Conservation (phyloP, 2,797 vertebrate species). For the Argentina silus region DNA sequence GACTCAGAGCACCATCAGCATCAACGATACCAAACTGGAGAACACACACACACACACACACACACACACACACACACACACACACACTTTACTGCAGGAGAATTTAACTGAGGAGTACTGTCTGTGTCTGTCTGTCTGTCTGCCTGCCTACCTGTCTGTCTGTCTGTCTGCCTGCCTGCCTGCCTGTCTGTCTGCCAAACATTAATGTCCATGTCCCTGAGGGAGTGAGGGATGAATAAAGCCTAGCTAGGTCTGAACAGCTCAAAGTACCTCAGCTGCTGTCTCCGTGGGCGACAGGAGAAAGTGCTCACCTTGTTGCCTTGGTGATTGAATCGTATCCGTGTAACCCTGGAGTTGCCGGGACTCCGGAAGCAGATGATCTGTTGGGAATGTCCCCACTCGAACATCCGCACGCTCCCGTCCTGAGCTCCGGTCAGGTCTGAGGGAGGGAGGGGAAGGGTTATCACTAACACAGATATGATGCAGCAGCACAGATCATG, state of each 20-base stretch:
- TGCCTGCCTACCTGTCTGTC: too few species aligned
- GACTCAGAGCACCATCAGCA: constrained; percentile 93
- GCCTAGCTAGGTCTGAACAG: too few species aligned
- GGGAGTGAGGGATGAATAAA: too few species aligned
- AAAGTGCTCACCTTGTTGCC: constrained; percentile 89
- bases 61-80: constrained; percentile 1
- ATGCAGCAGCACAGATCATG: too few species aligned
- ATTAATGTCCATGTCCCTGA: too few species aligned
- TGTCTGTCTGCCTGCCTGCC: too few species aligned
- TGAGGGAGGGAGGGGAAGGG: constrained; percentile 49
- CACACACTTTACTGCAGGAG: not conserved
- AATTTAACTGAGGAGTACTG: not conserved
- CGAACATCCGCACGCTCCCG: constrained; percentile 98
- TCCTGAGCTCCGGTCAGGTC: constrained; percentile 98
- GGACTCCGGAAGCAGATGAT: constrained; percentile 94
- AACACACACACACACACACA: constrained; percentile 24
- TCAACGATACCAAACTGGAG: constrained; percentile 94
- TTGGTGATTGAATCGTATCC: constrained; percentile 96
- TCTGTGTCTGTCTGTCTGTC: too few species aligned
- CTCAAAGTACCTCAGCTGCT: too few species aligned
- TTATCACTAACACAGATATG: too few species aligned
- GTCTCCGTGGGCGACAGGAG: too few species aligned
- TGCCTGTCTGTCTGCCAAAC: too few species aligned
- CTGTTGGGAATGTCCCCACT: constrained; percentile 98
- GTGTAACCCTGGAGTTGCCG: constrained; percentile 93